phyloP scores from a whole-genome alignment of 2,113 vertebrate genomes.

The Nycticorax nycticorax region DNA sequence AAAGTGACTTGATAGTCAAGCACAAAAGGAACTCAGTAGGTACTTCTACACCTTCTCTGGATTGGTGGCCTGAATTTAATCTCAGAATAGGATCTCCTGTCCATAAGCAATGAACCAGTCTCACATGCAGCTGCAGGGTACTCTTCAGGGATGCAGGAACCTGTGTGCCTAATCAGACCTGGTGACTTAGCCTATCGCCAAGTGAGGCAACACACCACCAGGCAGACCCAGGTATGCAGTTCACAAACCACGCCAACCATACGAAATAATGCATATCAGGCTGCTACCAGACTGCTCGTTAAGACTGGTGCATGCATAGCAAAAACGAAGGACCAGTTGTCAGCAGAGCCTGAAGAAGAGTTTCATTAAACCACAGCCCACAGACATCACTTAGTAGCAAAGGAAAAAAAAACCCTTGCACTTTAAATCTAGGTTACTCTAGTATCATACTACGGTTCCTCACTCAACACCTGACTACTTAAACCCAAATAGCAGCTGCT shows the following conservation, averaged over 20 bases:
- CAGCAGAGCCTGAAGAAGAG: not conserved
- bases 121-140: not conserved
- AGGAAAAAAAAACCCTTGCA: not conserved
- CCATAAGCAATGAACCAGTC: not conserved
- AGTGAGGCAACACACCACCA: too few relatives aligned
- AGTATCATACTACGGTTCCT: not conserved
- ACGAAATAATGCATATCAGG: not conserved
- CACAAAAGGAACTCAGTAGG: not conserved
- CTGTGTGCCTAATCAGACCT: not conserved
- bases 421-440: not conserved
- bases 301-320: not conserved
- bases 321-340: not conserved
- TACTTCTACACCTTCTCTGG: not conserved
- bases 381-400: not conserved
- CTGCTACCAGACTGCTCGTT: not conserved
- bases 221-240: not conserved
- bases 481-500: not conserved
- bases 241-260: not conserved
- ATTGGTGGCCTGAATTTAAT: not conserved
- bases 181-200: not conserved
- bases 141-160: not conserved
- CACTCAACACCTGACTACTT: not conserved
- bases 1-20: not conserved
- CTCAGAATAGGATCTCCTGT: not conserved
- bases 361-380: not conserved